Evolutionary conservation across 2,888 invertebrate species (phyloP), one percentile per base, ranked within the genome.

Genomic region (Cheilosia pagana): DNA sequence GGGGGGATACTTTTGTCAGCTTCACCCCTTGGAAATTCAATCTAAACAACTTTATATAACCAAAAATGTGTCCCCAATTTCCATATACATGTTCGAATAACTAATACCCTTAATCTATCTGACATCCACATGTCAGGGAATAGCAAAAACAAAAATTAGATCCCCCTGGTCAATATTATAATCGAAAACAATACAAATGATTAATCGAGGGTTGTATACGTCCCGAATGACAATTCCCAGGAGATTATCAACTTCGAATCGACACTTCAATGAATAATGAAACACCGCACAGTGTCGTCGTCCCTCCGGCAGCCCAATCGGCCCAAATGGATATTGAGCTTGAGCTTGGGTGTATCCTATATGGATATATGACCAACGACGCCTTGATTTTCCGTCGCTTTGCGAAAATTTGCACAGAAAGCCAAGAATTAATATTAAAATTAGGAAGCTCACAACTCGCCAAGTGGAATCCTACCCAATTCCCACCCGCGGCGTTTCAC

Each of bases 211-310:
- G 75, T 76, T 76, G 65, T 71, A 70, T 81, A 67, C 85, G 75
- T 76, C 60, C 85, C 71, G 71, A 85, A 85, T 85, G 85, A 71
- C 85, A 85, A 85, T 85, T 85, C 81, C 81, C 81, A 57, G 62
- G 76, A 76, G 85, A 85, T 85, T 85, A 85, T 85, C 81, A 79
- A 76, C 81, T 85, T 85, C 43, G 79, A 67, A 85, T 81, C 85
- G 75, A 81, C 75, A 76, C 62, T 62, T 59, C 65, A 71, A 85
- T 85, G 81, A 85, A 85, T 85, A 85, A 85, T 81, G 85, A 76
- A 85, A 85, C 81, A 71, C 75, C 75, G 2, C 50, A 8, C 50
- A 8, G 8, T 6, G 41, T 25, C 53, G 1, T 10, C 14, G 16
- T 12, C 60, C 60, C 19, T 16, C 68, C 23, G 25, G 21, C 35